Evolutionary conservation across 2,797 vertebrate species (phyloP), one percentile per base, ranked within the genome.

Genomic region (Smutsia gigantea): DNA sequence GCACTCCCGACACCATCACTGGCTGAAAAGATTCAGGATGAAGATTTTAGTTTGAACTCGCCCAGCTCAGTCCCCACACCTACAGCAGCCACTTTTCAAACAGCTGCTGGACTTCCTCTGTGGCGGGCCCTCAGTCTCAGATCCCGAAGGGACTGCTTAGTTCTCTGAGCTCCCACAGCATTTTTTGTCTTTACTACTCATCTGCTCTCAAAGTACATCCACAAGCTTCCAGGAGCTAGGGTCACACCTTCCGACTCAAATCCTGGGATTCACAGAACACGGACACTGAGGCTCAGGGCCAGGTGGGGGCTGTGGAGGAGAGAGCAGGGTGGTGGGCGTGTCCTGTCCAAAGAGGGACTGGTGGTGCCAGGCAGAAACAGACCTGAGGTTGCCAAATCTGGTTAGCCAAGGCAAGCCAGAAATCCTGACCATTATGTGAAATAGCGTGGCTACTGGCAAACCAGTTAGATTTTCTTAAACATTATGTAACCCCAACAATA

Each of bases 1-100:
- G 99, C 42, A 99, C 98, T 85, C 99, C 99, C 1, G 99, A 99
- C 66, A 99, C 99, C 98, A 99, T 99, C n/a, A 99, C 99, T 77
- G 99, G 99, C 99, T 99, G 53, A 0, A 63, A 89, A 23, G 46
- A 74, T 46, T 46, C 83, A 19, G 75, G 96, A 96, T 0, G 13
- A 14, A 96, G 77, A 79, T 68, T 81, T 96, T 9, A 89, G 83
- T 69, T n/a, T 46, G 27, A 69, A 78, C 18, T 72, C 61, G n/a
- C 13, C 4, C 10, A 19, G 69, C 21, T 83, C 68, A 46, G 86
- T 46, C 34, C 46, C 46, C 12, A 37, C 2, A 46, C 31, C 57
- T 0, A 2, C 0, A 61, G n/a, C 46, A 31, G 57, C 5, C 29
- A 79, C 12, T 90, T 42, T 51, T 66, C 57, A 51, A 23, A 78